Evolutionary conservation across 2,797 vertebrate genomes (phyloP), one percentile per base, ranked within the genome.

Genomic region (Tragopan temminckii): DNA sequence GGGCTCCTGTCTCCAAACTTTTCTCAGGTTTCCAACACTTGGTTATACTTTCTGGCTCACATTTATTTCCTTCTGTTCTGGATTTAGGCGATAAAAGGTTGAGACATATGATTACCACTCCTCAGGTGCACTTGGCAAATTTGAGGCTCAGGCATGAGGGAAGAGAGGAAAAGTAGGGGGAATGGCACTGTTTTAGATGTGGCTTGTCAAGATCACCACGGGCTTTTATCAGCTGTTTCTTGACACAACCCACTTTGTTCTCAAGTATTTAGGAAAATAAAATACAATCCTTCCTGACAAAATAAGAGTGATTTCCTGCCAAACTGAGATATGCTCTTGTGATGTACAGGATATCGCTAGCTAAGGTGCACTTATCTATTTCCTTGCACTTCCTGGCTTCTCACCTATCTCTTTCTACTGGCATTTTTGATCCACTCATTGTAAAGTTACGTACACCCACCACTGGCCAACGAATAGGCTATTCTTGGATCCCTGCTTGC

Each of bases 401-500:
- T 85, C 80, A 79, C 64, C 90, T 92, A 64, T 69, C 38, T 50
- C 74, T 88, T 91, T 77, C 84, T 94, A 86, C 55, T 80, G 46
- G 78, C n/a, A 72, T 80, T 95, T 95, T 42, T 88, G 67, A 35
- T 68, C 88, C 13, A 1, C 68, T 77, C 58, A 20, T 84, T 94
- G 95, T 90, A 88, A 89, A 96, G 84, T 19, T 20, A 55, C 55
- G 7, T 45, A 71, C 68, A 95, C 36, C 89, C 48, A 76, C 81
- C 67, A 81, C 52, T 85, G 89, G 90, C 67, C 87, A 90, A 84
- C 21, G 61, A 61, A 62, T 21, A 94, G 74, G 80, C 97, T 97
- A 89, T 97, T 96, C 95, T 97, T 97, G 95, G 97, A 97, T 74
- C 70, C 43, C 50, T 80, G 11, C 67, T 87, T 89, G 75, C 71